phyloP scores from a whole-genome alignment of 2,113 vertebrate genomes.

The Gulo gulo region DNA sequence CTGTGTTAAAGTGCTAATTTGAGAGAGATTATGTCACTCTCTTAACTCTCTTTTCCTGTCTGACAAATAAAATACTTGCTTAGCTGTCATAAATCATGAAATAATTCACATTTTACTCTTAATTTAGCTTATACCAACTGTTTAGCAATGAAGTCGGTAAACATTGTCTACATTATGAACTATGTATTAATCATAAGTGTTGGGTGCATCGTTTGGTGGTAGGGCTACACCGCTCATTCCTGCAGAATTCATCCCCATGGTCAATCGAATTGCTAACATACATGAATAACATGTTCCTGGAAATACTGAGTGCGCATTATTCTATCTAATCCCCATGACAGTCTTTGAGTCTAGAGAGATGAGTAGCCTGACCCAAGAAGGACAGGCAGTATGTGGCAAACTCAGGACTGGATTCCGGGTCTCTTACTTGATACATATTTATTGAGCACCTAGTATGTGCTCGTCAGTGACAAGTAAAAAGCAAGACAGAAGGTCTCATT shows the following conservation, averaged over 20 bases:
- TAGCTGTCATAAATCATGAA: neutral
- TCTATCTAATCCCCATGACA: neutral
- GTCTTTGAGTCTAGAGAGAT: neutral
- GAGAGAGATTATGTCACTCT: conserved; percentile 23
- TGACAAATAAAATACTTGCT: neutral
- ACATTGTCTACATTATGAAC: neutral
- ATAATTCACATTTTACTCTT: neutral
- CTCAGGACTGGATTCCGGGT: neutral
- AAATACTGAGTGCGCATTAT: neutral
- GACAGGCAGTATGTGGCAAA: neutral
- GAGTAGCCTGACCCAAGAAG: neutral
- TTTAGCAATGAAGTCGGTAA: neutral
- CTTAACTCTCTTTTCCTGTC: neutral
- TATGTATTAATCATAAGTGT: neutral
- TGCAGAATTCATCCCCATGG: neutral
- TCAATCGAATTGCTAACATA: neutral
- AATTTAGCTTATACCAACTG: neutral
- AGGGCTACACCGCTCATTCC: neutral
- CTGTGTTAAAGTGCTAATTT: neutral
- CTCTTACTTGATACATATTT: neutral
- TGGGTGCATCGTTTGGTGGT: neutral
- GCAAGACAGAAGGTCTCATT: neutral
- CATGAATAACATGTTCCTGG: neutral
- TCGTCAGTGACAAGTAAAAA: neutral
- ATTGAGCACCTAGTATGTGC: neutral